Conservation (phyloP, 2,888 invertebrate genomes). For the Nesidiocoris tenuis region DNA sequence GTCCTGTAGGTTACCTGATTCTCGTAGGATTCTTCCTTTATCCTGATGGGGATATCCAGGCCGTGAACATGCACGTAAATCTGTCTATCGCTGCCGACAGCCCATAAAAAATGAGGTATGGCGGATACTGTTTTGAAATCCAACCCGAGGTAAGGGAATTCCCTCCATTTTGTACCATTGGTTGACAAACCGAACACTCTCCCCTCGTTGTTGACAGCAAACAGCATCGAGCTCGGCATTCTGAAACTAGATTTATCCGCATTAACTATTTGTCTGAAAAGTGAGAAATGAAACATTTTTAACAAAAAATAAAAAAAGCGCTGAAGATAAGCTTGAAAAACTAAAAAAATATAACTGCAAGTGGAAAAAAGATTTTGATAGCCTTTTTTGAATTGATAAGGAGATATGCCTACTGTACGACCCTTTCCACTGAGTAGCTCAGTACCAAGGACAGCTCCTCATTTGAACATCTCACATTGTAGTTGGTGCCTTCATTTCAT, state of each 20-base stretch:
- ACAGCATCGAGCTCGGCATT: conserved; percentile 73
- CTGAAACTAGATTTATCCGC: no score
- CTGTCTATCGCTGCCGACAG: conserved; percentile 88
- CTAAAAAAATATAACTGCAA: no score
- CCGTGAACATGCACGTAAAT: conserved; percentile 89
- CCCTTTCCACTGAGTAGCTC: no score
- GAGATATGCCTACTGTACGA: no score
- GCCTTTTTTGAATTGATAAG: no score
- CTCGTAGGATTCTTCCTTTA: conserved; percentile 87
- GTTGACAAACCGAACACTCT: conserved; percentile 82
- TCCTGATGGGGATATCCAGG: conserved; percentile 83
- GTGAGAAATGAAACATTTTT: no score
- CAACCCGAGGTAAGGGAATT: conserved; percentile 75
- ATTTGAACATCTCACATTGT: no score
- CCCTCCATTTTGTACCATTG: conserved; percentile 78
- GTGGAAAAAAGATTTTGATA: no score
- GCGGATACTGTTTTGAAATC: conserved; percentile 88
- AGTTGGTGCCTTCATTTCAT: no score
- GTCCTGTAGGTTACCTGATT: conserved; percentile 67
- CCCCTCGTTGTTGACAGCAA: conserved; percentile 84
- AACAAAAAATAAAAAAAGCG: no score
- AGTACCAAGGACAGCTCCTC: no score
- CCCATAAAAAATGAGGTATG: conserved; percentile 84
- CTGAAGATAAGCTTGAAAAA: no score
- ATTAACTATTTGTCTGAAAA: background rate